Evolutionary conservation across 2,797 vertebrate species (phyloP).

Genomic region (Chanos chanos): DNA sequence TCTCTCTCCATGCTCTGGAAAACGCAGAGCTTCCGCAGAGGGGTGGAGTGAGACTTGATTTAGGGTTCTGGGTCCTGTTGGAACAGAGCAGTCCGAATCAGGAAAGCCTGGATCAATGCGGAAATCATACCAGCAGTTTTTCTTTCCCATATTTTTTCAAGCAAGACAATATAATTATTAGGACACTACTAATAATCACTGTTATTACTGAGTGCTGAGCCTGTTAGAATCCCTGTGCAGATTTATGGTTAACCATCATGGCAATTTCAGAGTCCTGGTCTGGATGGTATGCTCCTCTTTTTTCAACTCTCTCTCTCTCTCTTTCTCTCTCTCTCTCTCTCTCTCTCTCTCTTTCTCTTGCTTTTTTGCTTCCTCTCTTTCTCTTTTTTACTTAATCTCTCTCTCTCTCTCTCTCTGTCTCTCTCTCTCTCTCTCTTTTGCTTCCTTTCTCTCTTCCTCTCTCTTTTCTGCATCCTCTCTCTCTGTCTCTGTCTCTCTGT

Average conservation of each 20-base stretch:
- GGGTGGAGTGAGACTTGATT: background rate
- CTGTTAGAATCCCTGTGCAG: too few species aligned
- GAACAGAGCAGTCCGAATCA: background rate
- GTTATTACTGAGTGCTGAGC: too few species aligned
- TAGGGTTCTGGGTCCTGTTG: background rate
- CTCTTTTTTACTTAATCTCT: slow-evolving; percentile 42
- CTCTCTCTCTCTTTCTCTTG: too few species aligned
- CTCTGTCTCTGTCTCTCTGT: background rate
- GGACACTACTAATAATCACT: too few species aligned
- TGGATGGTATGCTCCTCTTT: too few species aligned
- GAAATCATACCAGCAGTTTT: background rate
- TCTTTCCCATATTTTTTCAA: background rate
- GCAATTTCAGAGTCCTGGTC: too few species aligned
- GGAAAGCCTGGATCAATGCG: slow-evolving; percentile 2
- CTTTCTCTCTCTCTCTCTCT: slow-evolving; percentile 39
- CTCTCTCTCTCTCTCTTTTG: slow-evolving; percentile 22
- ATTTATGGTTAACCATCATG: too few species aligned
- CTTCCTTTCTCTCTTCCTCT: background rate
- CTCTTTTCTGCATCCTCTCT: slow-evolving; percentile 10
- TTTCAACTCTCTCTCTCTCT: too few species aligned
- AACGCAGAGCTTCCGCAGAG: background rate
- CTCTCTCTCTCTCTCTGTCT: slow-evolving; percentile 16
- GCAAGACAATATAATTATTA: slow-evolving; percentile 5
- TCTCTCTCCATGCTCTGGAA: too few species aligned
- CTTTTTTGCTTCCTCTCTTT: too few species aligned